Evolutionary conservation across 2,797 vertebrate species (phyloP).

Genomic region (Strix occidentalis): DNA sequence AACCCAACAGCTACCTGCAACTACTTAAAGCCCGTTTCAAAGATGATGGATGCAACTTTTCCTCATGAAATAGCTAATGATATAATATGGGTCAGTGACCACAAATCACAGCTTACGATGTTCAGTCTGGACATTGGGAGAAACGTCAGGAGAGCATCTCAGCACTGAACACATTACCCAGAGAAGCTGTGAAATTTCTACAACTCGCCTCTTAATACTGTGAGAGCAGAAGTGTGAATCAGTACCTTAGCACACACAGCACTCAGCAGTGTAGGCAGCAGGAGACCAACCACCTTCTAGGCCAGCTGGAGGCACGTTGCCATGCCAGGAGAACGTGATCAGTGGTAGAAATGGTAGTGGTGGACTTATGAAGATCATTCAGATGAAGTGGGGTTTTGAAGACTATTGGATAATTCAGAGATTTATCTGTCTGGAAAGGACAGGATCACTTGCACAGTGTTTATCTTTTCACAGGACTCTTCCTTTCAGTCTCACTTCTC

Average conservation of each 20-base stretch:
- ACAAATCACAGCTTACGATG: background rate
- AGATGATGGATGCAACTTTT: background rate
- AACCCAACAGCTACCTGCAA: background rate
- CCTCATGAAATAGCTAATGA: background rate
- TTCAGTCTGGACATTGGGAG: background rate
- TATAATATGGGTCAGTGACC: fast-evolving
- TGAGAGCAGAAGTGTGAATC: background rate
- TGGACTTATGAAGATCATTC: background rate
- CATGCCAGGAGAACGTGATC: background rate
- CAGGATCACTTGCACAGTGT: background rate
- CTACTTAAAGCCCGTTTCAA: background rate
- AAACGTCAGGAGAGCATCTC: background rate
- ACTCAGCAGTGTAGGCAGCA: background rate
- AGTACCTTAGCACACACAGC: background rate
- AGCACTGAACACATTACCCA: background rate
- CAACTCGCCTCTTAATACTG: background rate
- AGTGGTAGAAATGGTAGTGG: background rate
- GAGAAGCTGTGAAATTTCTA: background rate
- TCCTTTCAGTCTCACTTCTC: background rate
- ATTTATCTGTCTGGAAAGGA: background rate
- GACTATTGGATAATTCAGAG: background rate
- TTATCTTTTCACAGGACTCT: background rate
- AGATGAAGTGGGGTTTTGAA: background rate
- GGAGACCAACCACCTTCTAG: background rate
- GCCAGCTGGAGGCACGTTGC: background rate